Evolutionary conservation across 2,888 invertebrate species (phyloP).

Genomic region (Bellardia bayeri): DNA sequence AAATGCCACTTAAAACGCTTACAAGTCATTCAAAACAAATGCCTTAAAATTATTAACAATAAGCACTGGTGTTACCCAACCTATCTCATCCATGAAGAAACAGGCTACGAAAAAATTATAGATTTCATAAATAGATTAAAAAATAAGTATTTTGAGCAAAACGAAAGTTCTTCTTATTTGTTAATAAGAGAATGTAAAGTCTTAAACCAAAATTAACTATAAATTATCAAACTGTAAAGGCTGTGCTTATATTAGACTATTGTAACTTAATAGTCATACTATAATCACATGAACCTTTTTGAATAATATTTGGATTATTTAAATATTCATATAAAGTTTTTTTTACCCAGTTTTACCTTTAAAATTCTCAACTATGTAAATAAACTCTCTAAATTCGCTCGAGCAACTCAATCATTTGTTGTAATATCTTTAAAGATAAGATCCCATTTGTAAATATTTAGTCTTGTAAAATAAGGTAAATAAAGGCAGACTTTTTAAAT

Average conservation of each 20-base stretch:
- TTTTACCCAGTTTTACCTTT: not conserved
- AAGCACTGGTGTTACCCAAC: too few relatives aligned
- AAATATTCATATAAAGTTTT: not conserved
- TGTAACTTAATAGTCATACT: not conserved
- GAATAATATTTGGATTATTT: not conserved
- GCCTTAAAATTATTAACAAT: conserved; percentile 1
- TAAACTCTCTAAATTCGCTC: not conserved
- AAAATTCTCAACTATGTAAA: not conserved
- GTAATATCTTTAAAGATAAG: too few relatives aligned
- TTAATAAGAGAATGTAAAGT: conserved; percentile 25
- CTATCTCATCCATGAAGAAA: too few relatives aligned
- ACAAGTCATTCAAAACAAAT: not conserved
- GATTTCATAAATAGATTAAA: too few relatives aligned
- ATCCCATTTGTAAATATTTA: too few relatives aligned
- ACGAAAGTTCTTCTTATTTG: conserved; percentile 9
- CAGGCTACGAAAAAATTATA: too few relatives aligned
- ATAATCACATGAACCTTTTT: not conserved
- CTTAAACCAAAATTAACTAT: not conserved
- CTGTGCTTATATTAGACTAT: not conserved
- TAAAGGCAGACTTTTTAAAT: too few relatives aligned
- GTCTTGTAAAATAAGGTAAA: too few relatives aligned
- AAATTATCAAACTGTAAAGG: conserved; percentile 2
- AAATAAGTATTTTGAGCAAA: not conserved
- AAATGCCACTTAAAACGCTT: not conserved
- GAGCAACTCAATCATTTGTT: not conserved